Evolutionary conservation across 2,888 invertebrate species (phyloP), one percentile per base, ranked within the genome.

Genomic region (Sarcophaga rosellei): DNA sequence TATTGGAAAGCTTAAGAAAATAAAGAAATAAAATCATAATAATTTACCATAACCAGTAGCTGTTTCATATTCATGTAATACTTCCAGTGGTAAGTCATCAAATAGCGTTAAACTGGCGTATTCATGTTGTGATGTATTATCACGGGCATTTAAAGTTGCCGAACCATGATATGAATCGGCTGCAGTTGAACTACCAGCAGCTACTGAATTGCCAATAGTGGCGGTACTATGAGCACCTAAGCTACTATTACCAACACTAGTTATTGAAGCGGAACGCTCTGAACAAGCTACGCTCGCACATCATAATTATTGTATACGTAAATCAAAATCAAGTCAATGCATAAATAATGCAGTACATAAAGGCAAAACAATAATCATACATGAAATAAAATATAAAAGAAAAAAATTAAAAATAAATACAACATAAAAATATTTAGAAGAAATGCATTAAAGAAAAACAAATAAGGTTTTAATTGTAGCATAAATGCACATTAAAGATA

Each of bases 101-200:
- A 93, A 93, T 84, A 92, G 91, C 79, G 92, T 92, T 88, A 93
- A 89, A 92, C 94, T 93, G 90, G 94, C 94, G 92, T 92, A 94
- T 88, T 91, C 94, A 91, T 93, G 92, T 81, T 92, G 91, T 81
- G 92, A 92, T 89, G 90, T 90, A 89, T 91, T 93, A 87, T 93
- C 92, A 88, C 93, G 93, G 82, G 89, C 88, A 77, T 87, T 88
- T 78, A 85, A 86, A 65, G 83, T 78, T 72, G 81, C 86, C 80
- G 88, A 87, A 75, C 85, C 88, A 66, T 88, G 87, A 79, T 86
- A 86, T 77, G 89, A 89, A 76, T 82, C 88, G 69, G 81, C 74
- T 81, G 85, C 85, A 69, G 88, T 87, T 78, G 87, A 88, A 69
- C 87, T 79, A 81, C 87, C 89, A 79, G 88, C 89, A 81, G 87